phyloP scores from a whole-genome alignment of 2,113 vertebrate genomes.

The Rafetus swinhoei region DNA sequence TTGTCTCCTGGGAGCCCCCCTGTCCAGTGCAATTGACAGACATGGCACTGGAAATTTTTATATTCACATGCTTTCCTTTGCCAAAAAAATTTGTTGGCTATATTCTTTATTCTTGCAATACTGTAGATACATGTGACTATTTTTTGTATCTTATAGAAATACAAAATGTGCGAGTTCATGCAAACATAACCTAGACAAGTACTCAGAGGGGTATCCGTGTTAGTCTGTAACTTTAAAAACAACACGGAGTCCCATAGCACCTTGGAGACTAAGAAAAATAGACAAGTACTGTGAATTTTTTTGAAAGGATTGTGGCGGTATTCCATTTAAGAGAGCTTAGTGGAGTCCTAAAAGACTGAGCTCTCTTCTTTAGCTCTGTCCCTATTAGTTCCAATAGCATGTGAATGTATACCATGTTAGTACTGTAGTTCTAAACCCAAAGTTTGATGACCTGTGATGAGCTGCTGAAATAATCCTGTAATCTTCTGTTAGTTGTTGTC shows the following conservation, averaged over 20 bases:
- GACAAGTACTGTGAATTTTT: slow-evolving; percentile 13
- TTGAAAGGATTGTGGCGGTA: slow-evolving; percentile 1
- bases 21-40: no score
- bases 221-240: no score
- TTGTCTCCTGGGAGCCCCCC: no score
- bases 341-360: not conserved
- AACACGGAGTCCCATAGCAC: no score
- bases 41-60: not conserved
- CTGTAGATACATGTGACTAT: not conserved
- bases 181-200: not conserved
- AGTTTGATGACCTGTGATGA: slow-evolving; percentile 34
- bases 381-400: not conserved
- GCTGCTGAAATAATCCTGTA: slow-evolving; percentile 55
- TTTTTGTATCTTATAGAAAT: slow-evolving; percentile 14
- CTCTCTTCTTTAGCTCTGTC: slow-evolving; percentile 19
- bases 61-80: not conserved
- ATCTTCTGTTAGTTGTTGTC: slow-evolving; percentile 44
- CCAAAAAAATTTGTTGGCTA: not conserved
- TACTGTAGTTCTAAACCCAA: not conserved
- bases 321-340: slow-evolving; percentile 49
- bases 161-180: not conserved
- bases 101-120: slow-evolving; percentile 18
- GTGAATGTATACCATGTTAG: not conserved
- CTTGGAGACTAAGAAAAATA: no score
- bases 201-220: no score